Percentiles rank a stretch among this genome's conserved stretches.
Conservation (phyloP, 2,113 vertebrate genomes). For the Hippocampus mohnikei region DNA sequence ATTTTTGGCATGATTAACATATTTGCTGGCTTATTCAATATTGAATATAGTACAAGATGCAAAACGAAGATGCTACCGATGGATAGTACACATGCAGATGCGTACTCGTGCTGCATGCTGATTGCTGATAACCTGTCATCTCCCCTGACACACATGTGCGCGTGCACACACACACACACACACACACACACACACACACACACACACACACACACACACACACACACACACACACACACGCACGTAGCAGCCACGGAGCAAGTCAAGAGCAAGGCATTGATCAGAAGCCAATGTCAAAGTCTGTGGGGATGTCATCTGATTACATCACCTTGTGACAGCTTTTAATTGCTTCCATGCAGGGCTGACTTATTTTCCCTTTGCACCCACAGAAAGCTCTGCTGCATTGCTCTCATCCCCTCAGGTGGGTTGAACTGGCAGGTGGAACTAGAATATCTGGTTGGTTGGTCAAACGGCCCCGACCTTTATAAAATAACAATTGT, state of each 20-base stretch:
- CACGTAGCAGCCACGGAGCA: constrained; percentile 37
- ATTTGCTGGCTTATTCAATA: neutral
- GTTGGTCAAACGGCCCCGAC: neutral
- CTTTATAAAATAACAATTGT: neutral
- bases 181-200: no score
- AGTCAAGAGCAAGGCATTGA: constrained; percentile 28
- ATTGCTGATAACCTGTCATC: constrained; percentile 52
- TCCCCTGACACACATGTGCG: constrained; percentile 15
- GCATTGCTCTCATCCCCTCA: neutral
- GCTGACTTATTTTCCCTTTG: constrained; percentile 18
- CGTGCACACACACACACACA: no score
- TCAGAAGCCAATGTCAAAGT: constrained; percentile 24
- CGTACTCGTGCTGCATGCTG: constrained; percentile 19
- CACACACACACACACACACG: constrained; percentile 28
- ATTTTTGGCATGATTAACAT: no score
- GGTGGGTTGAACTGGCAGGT: neutral
- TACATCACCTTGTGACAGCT: constrained; percentile 26
- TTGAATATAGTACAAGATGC: neutral
- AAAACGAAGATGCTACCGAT: neutral
- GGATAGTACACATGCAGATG: neutral
- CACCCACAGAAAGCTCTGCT: constrained; percentile 2
- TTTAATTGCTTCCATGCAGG: constrained; percentile 31
- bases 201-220: neutral
- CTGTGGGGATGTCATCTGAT: constrained; percentile 18
- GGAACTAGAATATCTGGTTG: neutral